phyloP scores from a whole-genome alignment of 2,888 invertebrate species.

The Dynastes grantii region DNA sequence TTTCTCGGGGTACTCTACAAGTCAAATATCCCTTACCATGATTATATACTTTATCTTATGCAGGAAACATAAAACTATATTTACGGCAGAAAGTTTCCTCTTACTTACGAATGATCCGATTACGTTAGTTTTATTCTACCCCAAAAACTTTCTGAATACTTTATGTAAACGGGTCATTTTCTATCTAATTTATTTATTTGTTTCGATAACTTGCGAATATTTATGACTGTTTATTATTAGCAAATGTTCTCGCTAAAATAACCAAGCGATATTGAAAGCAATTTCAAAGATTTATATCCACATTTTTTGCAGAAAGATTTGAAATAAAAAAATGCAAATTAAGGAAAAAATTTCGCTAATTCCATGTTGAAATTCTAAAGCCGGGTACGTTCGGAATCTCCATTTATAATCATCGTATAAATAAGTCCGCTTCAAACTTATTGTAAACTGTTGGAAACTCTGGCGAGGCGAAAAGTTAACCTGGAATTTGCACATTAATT shows the following conservation, averaged over 20 bases:
- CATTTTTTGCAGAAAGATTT: not conserved
- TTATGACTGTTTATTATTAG: not conserved
- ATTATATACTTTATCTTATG: conserved; percentile 4
- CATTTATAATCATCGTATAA: conserved; percentile 16
- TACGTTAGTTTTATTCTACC: conserved; percentile 10
- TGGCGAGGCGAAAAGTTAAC: conserved; percentile 10
- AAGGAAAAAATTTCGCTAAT: not conserved
- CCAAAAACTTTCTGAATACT: conserved; percentile 3
- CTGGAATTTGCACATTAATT: conserved; percentile 23
- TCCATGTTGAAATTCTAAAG: not conserved
- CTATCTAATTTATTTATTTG: conserved; percentile 31
- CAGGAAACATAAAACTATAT: conserved; percentile 38
- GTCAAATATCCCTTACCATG: conserved; percentile 17
- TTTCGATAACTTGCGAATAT: conserved; percentile 12
- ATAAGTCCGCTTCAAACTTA: conserved; percentile 11
- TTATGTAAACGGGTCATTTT: conserved; percentile 12
- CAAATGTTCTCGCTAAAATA: not conserved
- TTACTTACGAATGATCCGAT: conserved; percentile 15
- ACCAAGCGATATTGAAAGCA: not conserved
- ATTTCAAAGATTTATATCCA: not conserved
- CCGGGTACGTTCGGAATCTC: not conserved
- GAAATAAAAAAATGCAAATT: not conserved
- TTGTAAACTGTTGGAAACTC: conserved; percentile 19
- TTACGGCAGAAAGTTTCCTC: conserved; percentile 14
- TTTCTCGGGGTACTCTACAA: not conserved